A percentile compares a stretch with the other conserved stretches of the same genome.
phyloP scores from a whole-genome alignment of 2,797 vertebrate species.

The Peromyscus melanophrys region DNA sequence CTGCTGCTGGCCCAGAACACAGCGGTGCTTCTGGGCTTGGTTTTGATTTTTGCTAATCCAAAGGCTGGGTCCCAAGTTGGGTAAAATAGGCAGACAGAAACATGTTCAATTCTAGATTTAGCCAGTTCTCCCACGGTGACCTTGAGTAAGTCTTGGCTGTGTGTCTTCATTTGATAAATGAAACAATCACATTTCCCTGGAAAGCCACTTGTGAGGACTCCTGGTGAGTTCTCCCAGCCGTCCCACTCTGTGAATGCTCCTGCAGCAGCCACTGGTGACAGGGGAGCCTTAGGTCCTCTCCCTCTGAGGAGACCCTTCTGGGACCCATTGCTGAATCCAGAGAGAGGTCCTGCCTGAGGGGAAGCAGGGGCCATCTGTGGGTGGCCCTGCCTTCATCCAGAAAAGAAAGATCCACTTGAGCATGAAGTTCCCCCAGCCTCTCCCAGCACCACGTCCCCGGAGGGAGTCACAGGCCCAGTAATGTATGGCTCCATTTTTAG shows the following conservation, averaged over 20 bases:
- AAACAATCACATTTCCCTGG: background rate
- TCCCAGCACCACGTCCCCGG: slow-evolving; percentile 76
- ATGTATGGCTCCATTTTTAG: slow-evolving; percentile 86
- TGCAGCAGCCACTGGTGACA: background rate
- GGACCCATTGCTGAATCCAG: background rate
- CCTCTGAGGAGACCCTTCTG: background rate
- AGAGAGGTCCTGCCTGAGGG: background rate
- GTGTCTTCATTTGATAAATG: background rate
- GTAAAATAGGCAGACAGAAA: background rate
- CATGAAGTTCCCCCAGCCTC: slow-evolving; percentile 75
- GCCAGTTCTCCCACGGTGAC: background rate
- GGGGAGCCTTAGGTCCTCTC: background rate
- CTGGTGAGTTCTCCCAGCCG: background rate
- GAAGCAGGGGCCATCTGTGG: background rate
- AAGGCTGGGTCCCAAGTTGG: background rate
- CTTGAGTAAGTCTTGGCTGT: slow-evolving; percentile 5
- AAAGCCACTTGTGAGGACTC: background rate
- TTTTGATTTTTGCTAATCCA: background rate
- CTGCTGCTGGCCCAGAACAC: background rate
- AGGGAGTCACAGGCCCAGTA: slow-evolving; percentile 83
- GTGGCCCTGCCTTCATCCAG: slow-evolving; percentile 65
- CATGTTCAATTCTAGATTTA: slow-evolving; percentile 27
- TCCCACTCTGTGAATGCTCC: background rate
- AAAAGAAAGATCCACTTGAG: slow-evolving; percentile 76
- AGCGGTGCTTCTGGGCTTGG: background rate